A percentile compares a stretch with the other conserved stretches of the same genome.
phyloP scores from a whole-genome alignment of 92 coral and sea anemone species.

The Porites rus region DNA sequence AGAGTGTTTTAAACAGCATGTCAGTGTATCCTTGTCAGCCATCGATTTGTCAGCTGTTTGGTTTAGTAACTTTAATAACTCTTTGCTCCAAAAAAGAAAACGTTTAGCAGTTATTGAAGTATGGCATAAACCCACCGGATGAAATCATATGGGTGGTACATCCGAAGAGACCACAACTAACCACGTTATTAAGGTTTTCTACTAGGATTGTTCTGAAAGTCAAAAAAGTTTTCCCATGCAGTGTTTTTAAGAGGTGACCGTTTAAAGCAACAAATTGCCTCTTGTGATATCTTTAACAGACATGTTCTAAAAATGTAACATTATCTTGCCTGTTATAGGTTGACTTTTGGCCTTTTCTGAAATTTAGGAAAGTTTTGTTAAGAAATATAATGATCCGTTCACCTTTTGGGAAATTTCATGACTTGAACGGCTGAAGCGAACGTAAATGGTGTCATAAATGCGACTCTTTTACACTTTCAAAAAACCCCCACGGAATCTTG shows the following conservation, averaged over 20 bases:
- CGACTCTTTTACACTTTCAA: not conserved
- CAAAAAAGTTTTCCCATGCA: constrained; percentile 9
- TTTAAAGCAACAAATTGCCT: constrained; percentile 44
- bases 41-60: not conserved
- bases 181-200: not conserved
- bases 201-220: too few relatives aligned
- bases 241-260: constrained; percentile 40
- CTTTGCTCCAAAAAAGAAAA: not conserved
- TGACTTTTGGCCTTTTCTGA: constrained; percentile 30
- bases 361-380: constrained; percentile 11
- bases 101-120: not conserved
- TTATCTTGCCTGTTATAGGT: constrained; percentile 30
- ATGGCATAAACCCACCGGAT: not conserved
- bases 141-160: too few relatives aligned
- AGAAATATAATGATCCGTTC: constrained; percentile 7
- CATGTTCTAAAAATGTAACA: constrained; percentile 30
- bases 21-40: too few relatives aligned
- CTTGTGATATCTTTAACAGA: constrained; percentile 51
- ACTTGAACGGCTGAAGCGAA: not conserved
- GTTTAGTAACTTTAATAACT: not conserved
- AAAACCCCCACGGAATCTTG: too few relatives aligned
- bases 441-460: constrained; percentile 1
- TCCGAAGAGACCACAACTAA: not conserved
- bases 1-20: constrained; percentile 1
- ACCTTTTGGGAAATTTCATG: constrained; percentile 21